Evolutionary conservation across 2,113 vertebrate species (phyloP).

Genomic region (Pseudolaguvia tuberculata): DNA sequence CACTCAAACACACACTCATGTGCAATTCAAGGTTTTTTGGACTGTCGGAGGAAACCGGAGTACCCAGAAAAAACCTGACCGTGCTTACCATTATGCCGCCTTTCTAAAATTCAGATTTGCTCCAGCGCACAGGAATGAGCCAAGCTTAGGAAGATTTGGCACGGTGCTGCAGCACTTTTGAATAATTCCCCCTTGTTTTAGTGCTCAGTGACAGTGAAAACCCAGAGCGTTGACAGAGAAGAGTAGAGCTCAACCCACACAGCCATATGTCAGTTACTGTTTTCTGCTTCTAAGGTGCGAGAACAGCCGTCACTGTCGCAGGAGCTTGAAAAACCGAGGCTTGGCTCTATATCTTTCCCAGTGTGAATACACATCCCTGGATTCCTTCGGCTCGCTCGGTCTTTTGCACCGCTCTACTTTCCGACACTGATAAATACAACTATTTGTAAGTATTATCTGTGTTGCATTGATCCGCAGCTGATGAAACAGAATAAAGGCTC

Average conservation of each 20-base stretch:
- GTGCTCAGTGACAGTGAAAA: conserved; percentile 21
- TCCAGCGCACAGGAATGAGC: conserved; percentile 50
- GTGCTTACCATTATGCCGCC: too few relatives aligned
- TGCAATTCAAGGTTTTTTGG: too few relatives aligned
- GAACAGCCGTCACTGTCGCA: conserved; percentile 5
- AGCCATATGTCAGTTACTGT: conserved; percentile 22
- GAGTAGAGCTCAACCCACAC: conserved; percentile 21
- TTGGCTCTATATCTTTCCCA: not conserved
- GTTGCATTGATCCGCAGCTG: conserved; percentile 29
- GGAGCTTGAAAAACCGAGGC: not conserved
- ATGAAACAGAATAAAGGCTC: conserved; percentile 30
- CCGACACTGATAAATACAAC: conserved; percentile 44
- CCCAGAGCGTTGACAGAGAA: conserved; percentile 21
- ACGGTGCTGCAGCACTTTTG: conserved; percentile 31
- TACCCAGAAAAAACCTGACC: too few relatives aligned
- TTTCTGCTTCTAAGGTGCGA: not conserved
- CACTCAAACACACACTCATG: too few relatives aligned
- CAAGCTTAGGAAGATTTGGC: conserved; percentile 53
- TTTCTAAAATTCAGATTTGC: too few relatives aligned
- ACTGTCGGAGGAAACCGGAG: too few relatives aligned
- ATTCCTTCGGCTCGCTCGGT: not conserved
- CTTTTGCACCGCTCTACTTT: not conserved
- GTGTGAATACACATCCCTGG: not conserved
- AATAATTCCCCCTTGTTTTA: conserved; percentile 57
- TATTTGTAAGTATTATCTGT: conserved; percentile 34